Percentiles rank a stretch among this genome's conserved stretches.
Evolutionary conservation across 2,113 vertebrate species (phyloP).

Genomic region (Periophthalmus modestus): DNA sequence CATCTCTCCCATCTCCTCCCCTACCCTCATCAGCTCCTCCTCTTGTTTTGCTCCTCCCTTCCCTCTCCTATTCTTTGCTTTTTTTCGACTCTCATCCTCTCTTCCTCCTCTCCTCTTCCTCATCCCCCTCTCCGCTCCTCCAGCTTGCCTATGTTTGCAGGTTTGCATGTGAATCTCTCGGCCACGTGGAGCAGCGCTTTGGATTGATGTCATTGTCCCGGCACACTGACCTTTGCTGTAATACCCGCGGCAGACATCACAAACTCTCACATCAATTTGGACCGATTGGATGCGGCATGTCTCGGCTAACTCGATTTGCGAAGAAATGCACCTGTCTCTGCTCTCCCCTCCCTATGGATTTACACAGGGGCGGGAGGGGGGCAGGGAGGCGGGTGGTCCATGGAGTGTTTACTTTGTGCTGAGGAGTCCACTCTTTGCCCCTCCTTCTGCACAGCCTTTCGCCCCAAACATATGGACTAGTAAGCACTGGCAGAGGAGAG

Average conservation of each 20-base stretch:
- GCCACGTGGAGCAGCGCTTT: slow-evolving; percentile 74
- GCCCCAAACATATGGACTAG: slow-evolving; percentile 43
- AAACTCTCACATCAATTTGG: slow-evolving; percentile 99
- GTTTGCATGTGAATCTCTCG: slow-evolving; percentile 69
- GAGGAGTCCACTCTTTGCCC: slow-evolving; percentile 33
- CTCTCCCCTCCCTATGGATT: slow-evolving; percentile 96
- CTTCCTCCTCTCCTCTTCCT: slow-evolving; percentile 30
- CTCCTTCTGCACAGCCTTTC: neutral
- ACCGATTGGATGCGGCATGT: slow-evolving; percentile 99
- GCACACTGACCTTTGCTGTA: slow-evolving; percentile 98
- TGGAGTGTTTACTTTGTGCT: slow-evolving; percentile 26
- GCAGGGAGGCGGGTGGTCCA: neutral
- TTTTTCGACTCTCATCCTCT: slow-evolving; percentile 21
- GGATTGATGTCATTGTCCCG: slow-evolving; percentile 93
- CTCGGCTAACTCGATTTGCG: slow-evolving; percentile 98
- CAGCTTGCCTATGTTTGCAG: slow-evolving; percentile 53
- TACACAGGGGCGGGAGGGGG: slow-evolving; percentile 70
- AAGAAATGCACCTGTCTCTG: slow-evolving; percentile 99
- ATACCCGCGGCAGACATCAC: slow-evolving; percentile 98
- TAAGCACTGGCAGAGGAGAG: neutral
- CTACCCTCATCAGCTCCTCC: no score
- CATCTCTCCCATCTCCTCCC: no score
- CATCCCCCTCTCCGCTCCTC: slow-evolving; percentile 22
- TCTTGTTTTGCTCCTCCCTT: no score
- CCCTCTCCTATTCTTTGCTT: slow-evolving; percentile 1